A percentile compares a stretch with the other conserved stretches of the same genome.
These are phyloP conservation scores for Crotalus adamanteus DNA, from an alignment of 2,797 vertebrate genomes.

Conservation along the genomic window DNA sequence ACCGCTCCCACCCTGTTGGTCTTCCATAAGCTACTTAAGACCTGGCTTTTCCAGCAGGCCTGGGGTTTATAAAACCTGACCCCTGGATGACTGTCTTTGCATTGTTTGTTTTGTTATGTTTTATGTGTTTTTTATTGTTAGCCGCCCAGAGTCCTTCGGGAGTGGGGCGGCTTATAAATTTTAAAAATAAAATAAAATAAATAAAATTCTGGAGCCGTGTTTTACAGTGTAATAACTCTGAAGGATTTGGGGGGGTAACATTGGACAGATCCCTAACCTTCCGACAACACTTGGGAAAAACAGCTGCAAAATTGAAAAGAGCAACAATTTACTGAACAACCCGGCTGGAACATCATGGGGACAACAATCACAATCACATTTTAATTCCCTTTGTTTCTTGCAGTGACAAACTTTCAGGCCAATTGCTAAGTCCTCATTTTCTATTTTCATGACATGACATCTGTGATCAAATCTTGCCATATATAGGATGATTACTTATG, in stretches of 20 bases:
- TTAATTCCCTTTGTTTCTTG: background rate
- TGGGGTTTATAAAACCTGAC: too few species aligned
- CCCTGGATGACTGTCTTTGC: too few species aligned
- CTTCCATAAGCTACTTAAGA: too few species aligned
- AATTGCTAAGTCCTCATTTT: background rate
- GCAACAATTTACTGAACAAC: background rate
- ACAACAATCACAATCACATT: background rate
- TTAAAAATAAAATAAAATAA: too few species aligned
- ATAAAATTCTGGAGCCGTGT: background rate
- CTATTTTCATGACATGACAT: background rate
- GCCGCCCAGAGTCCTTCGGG: too few species aligned
- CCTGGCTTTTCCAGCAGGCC: too few species aligned
- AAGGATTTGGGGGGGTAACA: background rate
- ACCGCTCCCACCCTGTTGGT: too few species aligned
- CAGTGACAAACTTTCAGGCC: background rate
- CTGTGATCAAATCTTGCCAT: background rate
- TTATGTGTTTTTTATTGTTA: too few species aligned
- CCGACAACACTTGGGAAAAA: background rate
- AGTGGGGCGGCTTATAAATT: too few species aligned
- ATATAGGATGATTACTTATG: background rate
- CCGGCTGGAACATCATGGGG: background rate
- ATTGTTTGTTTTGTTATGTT: too few species aligned
- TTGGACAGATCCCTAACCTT: background rate
- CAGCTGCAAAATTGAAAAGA: background rate
- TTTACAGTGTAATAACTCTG: background rate